These are phyloP conservation scores for Mesorhabditis spiculigera DNA, from an alignment of 2,888 invertebrate genomes.

Conservation along the genomic window DNA sequence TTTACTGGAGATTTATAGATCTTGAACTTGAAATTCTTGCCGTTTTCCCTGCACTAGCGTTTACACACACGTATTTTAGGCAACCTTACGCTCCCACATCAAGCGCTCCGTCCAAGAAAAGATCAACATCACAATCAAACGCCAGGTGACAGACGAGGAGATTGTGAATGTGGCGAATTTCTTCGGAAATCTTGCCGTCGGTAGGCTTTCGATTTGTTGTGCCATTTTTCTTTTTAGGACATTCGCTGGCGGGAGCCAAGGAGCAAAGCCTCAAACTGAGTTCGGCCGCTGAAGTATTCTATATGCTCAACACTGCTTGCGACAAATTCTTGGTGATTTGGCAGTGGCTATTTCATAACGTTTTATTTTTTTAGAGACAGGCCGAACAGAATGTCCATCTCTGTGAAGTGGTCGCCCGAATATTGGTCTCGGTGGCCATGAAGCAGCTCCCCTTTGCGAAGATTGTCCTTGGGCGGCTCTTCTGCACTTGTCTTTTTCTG, in stretches of 20 bases:
- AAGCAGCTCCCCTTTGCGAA: not conserved
- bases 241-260: not conserved
- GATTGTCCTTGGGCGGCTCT: not conserved
- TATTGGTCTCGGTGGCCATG: not conserved
- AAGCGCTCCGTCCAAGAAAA: not conserved
- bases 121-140: not conserved
- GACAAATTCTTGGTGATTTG: not conserved
- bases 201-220: not conserved
- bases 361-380: not conserved
- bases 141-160: not conserved
- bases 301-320: not conserved
- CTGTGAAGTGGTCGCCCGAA: not conserved
- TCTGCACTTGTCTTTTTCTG: not conserved
- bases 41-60: no score
- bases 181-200: not conserved
- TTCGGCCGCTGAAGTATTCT: not conserved
- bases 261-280: not conserved
- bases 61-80: not conserved
- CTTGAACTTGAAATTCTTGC: not conserved
- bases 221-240: not conserved
- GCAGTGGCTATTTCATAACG: not conserved
- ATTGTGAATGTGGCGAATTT: not conserved
- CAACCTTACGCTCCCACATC: not conserved
- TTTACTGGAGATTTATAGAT: not conserved
- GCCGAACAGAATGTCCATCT: not conserved